Percentiles rank a stretch among this genome's conserved stretches.
Evolutionary conservation across 2,797 vertebrate species (phyloP).

Genomic region (Enteromius mattozi): DNA sequence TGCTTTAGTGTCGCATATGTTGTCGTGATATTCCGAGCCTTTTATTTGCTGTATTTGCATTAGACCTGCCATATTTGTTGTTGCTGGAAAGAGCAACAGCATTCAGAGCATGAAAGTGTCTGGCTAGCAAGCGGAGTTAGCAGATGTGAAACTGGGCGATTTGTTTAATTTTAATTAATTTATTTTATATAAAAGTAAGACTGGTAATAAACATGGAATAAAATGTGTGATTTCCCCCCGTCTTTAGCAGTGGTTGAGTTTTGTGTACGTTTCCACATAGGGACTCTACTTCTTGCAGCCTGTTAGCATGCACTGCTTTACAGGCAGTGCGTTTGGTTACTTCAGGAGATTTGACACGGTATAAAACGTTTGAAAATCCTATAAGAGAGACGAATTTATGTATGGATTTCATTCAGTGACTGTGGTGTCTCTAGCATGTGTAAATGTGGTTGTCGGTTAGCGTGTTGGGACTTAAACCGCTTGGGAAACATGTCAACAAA

Average conservation of each 20-base stretch:
- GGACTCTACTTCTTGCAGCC: not conserved
- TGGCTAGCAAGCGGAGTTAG: slow-evolving; percentile 35
- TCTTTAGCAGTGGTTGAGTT: not conserved
- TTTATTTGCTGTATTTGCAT: not conserved
- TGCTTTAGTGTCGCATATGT: not conserved
- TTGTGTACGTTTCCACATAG: not conserved
- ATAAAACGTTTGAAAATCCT: not conserved
- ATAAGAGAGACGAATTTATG: not conserved
- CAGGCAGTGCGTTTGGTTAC: not conserved
- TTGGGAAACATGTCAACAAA: slow-evolving; percentile 45
- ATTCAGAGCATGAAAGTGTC: slow-evolving; percentile 12
- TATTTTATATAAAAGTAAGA: not conserved
- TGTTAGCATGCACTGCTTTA: slow-evolving; percentile 18
- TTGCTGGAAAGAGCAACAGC: slow-evolving; percentile 37
- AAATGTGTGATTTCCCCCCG: not conserved
- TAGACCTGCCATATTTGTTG: not conserved
- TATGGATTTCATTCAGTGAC: not conserved
- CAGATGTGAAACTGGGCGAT: slow-evolving; percentile 23
- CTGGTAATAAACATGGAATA: not conserved
- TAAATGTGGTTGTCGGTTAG: slow-evolving; percentile 4
- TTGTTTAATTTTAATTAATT: not conserved
- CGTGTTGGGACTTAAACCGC: slow-evolving; percentile 37
- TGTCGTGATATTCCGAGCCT: not conserved
- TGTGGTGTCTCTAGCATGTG: not conserved
- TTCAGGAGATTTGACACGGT: not conserved